Conservation (phyloP, 2,888 invertebrate species). For the Apamea crenata region DNA sequence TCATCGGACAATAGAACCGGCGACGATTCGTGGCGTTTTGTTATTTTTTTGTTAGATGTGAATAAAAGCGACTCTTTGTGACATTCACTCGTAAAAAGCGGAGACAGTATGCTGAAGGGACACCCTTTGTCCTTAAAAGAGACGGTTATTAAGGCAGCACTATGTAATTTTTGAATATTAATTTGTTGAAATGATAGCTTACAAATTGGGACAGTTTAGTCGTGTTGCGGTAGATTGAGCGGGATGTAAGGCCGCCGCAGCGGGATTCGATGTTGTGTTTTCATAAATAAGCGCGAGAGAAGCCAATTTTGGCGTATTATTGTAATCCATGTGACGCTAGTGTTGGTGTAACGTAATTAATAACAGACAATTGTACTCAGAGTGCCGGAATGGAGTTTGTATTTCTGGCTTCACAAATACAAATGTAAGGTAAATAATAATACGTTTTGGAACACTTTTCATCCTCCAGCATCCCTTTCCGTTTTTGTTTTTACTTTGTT, state of each 20-base stretch:
- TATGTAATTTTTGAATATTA: conserved; percentile 78
- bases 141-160: conserved; percentile 72
- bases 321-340: conserved; percentile 78
- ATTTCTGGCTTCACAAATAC: conserved; percentile 63
- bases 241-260: conserved; percentile 70
- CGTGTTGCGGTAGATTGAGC: conserved; percentile 76
- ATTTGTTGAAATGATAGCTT: conserved; percentile 72
- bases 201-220: conserved; percentile 76
- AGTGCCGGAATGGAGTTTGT: conserved; percentile 81
- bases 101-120: conserved; percentile 78
- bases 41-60: conserved; percentile 86
- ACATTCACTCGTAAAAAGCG: conserved; percentile 77
- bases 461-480: conserved; percentile 37
- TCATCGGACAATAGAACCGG: conserved; percentile 84
- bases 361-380: conserved; percentile 75
- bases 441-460: conserved; percentile 39
- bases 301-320: conserved; percentile 69
- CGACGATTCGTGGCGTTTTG: conserved; percentile 85
- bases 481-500: conserved; percentile 45
- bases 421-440: conserved; percentile 73
- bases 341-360: conserved; percentile 81
- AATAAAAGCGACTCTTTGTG: conserved; percentile 83
- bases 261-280: conserved; percentile 69
- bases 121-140: conserved; percentile 75
- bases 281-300: conserved; percentile 69